A percentile compares a stretch with the other conserved stretches of the same genome.
phyloP scores from a whole-genome alignment of 2,888 invertebrate genomes.

The Melanotus villosus region DNA sequence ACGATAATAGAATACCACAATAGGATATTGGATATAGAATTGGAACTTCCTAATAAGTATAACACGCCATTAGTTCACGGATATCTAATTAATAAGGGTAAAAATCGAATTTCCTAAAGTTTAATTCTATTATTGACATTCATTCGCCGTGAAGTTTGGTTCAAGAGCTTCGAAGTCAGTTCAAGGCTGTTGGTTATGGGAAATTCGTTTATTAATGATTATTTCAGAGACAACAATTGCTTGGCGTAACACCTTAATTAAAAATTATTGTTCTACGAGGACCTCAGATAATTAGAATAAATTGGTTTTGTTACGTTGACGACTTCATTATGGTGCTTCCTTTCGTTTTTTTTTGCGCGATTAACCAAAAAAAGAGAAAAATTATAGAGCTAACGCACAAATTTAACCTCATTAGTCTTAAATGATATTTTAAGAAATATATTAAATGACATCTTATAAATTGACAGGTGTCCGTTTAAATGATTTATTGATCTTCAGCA shows the following conservation, averaged over 20 bases:
- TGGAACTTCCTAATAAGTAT: too few species aligned
- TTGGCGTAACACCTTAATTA: constrained; percentile 17
- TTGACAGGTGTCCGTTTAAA: neutral
- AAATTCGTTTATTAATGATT: neutral
- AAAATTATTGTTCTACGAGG: constrained; percentile 11
- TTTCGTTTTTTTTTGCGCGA: neutral
- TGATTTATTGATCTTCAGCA: constrained; percentile 1
- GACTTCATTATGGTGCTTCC: neutral
- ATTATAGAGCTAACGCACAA: neutral
- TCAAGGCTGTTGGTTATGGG: constrained; percentile 2
- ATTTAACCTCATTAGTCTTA: neutral
- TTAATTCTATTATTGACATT: constrained; percentile 12
- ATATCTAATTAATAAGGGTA: constrained; percentile 10
- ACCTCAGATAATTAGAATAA: too few species aligned
- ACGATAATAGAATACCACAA: too few species aligned
- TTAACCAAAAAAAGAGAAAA: too few species aligned
- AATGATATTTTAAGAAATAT: too few species aligned
- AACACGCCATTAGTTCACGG: too few species aligned
- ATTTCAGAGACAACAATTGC: constrained; percentile 6
- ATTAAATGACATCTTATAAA: too few species aligned
- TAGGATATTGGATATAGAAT: too few species aligned
- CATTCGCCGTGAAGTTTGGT: constrained; percentile 16
- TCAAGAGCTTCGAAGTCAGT: constrained; percentile 17
- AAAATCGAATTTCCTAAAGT: neutral
- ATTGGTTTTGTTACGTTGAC: neutral